These are phyloP conservation scores for Ptychodera flava DNA, from an alignment of 35 echinoderm and acorn worm genomes.

Conservation along the genomic window DNA sequence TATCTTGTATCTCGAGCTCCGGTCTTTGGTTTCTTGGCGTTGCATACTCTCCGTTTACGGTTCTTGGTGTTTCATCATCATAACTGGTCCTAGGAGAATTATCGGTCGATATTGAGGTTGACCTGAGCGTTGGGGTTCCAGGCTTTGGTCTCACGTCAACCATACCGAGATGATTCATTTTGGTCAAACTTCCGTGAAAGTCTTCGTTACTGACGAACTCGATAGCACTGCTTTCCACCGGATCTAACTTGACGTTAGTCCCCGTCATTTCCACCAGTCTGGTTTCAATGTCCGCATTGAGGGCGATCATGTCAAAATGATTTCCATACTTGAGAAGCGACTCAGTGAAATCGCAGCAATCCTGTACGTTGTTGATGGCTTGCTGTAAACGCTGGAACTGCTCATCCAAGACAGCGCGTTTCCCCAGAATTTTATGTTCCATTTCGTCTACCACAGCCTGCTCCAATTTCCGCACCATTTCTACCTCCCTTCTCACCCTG, in stretches of 20 bases:
- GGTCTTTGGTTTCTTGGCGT: background rate
- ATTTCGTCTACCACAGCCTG: background rate
- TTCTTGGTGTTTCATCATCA: background rate
- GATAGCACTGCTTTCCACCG: background rate
- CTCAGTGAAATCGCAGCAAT: conserved; percentile 12
- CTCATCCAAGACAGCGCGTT: background rate
- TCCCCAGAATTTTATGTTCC: background rate
- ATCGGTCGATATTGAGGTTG: background rate
- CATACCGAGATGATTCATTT: background rate
- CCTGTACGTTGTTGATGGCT: background rate
- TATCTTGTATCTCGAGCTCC: background rate
- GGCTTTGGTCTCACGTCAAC: background rate
- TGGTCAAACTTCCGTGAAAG: background rate
- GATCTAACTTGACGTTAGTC: background rate
- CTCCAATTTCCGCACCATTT: background rate
- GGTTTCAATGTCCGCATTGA: background rate
- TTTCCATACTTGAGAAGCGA: conserved; percentile 1
- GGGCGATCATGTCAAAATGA: background rate
- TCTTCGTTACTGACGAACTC: background rate
- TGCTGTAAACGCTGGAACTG: background rate
- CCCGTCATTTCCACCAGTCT: background rate
- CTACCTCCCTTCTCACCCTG: background rate
- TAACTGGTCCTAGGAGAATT: background rate
- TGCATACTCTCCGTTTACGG: background rate
- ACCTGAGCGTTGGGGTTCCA: background rate